These are phyloP conservation scores for Lepidurus apus DNA, from an alignment of 1,140 invertebrate species.

Conservation along the genomic window DNA sequence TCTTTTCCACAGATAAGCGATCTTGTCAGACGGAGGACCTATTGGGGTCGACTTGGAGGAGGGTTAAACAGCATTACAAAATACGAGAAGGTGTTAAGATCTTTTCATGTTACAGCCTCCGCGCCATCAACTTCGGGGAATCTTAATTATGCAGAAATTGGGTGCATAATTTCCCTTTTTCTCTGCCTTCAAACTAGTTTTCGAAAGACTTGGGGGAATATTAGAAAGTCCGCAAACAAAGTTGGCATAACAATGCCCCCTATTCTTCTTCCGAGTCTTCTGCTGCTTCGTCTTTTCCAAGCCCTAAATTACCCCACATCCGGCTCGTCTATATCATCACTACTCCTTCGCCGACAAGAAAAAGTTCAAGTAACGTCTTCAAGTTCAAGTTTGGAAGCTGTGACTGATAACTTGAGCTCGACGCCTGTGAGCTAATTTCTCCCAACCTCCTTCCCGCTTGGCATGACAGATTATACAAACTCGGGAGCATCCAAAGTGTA, in stretches of 20 bases:
- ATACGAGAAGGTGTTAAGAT: not conserved
- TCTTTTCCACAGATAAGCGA: not conserved
- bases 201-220: not conserved
- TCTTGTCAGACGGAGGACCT: not conserved
- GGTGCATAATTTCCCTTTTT: not conserved
- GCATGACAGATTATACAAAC: conserved; percentile 8
- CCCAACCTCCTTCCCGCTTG: conserved; percentile 5
- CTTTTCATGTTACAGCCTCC: conserved; percentile 2
- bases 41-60: not conserved
- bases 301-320: not conserved
- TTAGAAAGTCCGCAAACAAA: not conserved
- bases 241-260: not conserved
- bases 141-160: not conserved
- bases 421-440: conserved; percentile 18
- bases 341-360: not conserved
- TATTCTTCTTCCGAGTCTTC: not conserved
- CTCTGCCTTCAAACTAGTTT: not conserved
- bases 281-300: not conserved
- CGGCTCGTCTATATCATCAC: conserved; percentile 18
- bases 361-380: conserved; percentile 10
- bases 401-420: conserved; percentile 21
- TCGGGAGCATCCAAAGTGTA: not conserved
- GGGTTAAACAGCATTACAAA: not conserved
- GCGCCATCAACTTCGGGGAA: not conserved
- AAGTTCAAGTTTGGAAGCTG: conserved; percentile 9